phyloP scores from a whole-genome alignment of 2,113 vertebrate genomes.

The Dascyllus trimaculatus region DNA sequence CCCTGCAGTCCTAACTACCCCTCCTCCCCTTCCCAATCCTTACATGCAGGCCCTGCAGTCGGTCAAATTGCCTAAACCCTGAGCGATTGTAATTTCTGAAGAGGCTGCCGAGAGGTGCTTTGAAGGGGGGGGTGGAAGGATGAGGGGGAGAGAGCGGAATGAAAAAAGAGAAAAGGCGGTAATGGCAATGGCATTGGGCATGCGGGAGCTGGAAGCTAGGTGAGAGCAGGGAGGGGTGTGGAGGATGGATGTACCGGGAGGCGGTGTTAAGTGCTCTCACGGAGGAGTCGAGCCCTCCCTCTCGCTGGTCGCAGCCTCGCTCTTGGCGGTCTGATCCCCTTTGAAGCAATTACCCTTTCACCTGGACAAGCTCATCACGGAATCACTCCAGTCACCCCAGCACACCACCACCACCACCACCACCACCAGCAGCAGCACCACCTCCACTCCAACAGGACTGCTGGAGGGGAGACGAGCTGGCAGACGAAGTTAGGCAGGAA shows the following conservation, averaged over 20 bases:
- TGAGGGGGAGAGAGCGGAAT: constrained; percentile 31
- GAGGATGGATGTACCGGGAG: constrained; percentile 56
- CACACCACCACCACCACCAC: constrained; percentile 29
- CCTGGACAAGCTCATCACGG: constrained; percentile 85
- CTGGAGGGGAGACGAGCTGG: neutral
- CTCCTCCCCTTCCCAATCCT: constrained; percentile 64
- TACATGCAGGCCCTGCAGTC: constrained; percentile 75
- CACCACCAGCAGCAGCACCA: constrained; percentile 7
- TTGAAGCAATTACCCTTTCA: constrained; percentile 95
- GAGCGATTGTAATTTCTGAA: constrained; percentile 86
- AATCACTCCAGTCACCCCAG: constrained; percentile 54
- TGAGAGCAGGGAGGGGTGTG: constrained; percentile 58
- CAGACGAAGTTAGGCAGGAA: constrained; percentile 8
- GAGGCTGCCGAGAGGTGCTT: constrained; percentile 82
- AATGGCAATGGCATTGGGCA: constrained; percentile 76
- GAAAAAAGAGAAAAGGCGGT: constrained; percentile 48
- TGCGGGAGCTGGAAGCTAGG: constrained; percentile 64
- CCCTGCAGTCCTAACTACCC: constrained; percentile 64
- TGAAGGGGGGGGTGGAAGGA: constrained; percentile 69
- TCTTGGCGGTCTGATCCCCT: constrained; percentile 89
- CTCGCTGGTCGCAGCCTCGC: constrained; percentile 65
- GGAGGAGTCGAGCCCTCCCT: constrained; percentile 77
- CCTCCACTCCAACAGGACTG: constrained; percentile 27
- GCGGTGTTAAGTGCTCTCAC: constrained; percentile 81
- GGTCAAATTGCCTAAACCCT: constrained; percentile 85